These are phyloP conservation scores for Nemotelus pantherinus DNA, from an alignment of 2,888 invertebrate species.

Conservation along the genomic window DNA sequence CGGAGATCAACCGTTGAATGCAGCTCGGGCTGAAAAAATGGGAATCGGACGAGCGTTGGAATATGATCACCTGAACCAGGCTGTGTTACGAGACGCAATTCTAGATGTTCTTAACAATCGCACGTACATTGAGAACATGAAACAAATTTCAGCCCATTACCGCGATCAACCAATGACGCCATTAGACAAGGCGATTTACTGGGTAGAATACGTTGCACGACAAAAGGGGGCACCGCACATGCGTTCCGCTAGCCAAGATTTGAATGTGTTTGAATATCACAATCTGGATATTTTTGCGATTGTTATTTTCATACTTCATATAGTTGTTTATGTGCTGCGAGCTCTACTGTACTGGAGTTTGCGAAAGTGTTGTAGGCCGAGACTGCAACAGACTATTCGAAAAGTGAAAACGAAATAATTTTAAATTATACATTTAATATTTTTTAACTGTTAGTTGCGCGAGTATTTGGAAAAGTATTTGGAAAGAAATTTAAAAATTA, in stretches of 20 bases:
- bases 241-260: conserved; percentile 58
- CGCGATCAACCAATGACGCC: conserved; percentile 60
- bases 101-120: conserved; percentile 53
- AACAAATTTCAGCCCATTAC: conserved; percentile 55
- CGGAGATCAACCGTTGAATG: conserved; percentile 67
- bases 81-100: conserved; percentile 55
- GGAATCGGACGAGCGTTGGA: conserved; percentile 64
- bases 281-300: conserved; percentile 55
- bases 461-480: no score
- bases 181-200: conserved; percentile 59
- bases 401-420: no score
- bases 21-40: conserved; percentile 62
- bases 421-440: no score
- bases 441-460: no score
- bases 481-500: no score
- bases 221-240: conserved; percentile 60
- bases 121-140: conserved; percentile 52
- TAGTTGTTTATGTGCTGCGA: background rate
- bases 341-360: no score
- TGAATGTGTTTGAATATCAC: conserved; percentile 56
- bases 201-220: conserved; percentile 60
- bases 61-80: conserved; percentile 59
- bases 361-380: no score
- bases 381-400: no score
- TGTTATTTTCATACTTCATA: background rate